A percentile compares a stretch with the other conserved stretches of the same genome.
These are phyloP conservation scores for Prolemur simus DNA, from an alignment of 2,113 vertebrate species.

Conservation along the genomic window DNA sequence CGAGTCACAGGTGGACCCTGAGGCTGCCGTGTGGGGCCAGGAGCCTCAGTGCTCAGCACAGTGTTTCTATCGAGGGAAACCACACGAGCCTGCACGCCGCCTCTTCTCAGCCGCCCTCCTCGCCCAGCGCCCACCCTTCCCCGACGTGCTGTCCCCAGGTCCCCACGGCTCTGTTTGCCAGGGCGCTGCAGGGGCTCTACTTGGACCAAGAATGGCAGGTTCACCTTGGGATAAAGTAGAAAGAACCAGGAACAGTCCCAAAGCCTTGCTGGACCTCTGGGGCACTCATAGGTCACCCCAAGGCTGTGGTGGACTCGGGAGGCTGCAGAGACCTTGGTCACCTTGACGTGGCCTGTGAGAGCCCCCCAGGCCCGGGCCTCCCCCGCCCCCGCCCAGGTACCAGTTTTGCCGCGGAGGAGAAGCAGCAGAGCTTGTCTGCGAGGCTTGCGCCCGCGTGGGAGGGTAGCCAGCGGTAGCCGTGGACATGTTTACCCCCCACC, in stretches of 20 bases:
- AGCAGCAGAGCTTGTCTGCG: background rate
- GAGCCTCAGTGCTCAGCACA: accelerated
- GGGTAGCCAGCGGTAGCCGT: accelerated
- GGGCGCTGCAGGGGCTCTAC: accelerated
- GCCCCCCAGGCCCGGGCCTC: accelerated
- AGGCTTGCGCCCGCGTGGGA: accelerated
- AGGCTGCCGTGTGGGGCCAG: accelerated
- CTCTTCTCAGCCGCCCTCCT: accelerated
- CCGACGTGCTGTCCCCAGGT: accelerated
- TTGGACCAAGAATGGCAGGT: accelerated
- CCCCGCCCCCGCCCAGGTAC: accelerated
- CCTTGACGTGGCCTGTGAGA: no score
- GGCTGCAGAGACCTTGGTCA: background rate
- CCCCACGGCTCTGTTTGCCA: accelerated
- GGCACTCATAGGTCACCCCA: no score
- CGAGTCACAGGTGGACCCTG: accelerated
- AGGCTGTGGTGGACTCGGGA: accelerated
- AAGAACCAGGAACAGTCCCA: accelerated
- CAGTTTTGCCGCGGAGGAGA: accelerated
- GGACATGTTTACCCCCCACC: accelerated
- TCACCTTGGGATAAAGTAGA: accelerated
- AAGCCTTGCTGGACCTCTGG: background rate
- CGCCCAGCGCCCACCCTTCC: accelerated
- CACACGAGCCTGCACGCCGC: accelerated
- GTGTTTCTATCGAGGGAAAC: accelerated